Evolutionary conservation across 2,888 invertebrate species (phyloP).

Genomic region (Halocaridina rubra): DNA sequence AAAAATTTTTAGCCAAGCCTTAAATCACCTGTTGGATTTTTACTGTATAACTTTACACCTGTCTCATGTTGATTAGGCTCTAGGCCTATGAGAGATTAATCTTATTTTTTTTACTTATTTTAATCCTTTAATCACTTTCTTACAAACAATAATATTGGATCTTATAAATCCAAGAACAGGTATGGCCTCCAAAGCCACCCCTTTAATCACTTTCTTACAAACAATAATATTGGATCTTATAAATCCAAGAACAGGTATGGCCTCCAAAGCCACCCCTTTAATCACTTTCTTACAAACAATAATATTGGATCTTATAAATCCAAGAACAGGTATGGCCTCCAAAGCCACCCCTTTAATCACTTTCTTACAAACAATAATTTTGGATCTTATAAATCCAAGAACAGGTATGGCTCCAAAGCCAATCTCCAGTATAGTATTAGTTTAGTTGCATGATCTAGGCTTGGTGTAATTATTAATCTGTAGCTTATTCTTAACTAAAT

Average conservation of each 20-base stretch:
- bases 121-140: no score
- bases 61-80: no score
- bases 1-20: constrained; percentile 30
- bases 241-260: constrained; percentile 20
- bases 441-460: constrained; percentile 37
- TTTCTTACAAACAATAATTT: constrained; percentile 5
- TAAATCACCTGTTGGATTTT: not conserved
- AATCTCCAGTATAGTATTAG: constrained; percentile 29
- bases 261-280: not conserved
- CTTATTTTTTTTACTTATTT: no score
- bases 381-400: not conserved
- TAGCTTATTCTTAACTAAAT: no score
- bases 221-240: not conserved
- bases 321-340: constrained; percentile 20
- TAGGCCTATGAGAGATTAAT: no score
- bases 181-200: constrained; percentile 7
- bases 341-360: no score
- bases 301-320: not conserved
- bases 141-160: not conserved
- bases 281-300: no score
- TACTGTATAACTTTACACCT: not conserved
- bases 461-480: constrained; percentile 29
- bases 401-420: constrained; percentile 21
- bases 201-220: no score
- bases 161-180: constrained; percentile 12